phyloP scores from a whole-genome alignment of 2,113 vertebrate species.

The Loxodonta africana region DNA sequence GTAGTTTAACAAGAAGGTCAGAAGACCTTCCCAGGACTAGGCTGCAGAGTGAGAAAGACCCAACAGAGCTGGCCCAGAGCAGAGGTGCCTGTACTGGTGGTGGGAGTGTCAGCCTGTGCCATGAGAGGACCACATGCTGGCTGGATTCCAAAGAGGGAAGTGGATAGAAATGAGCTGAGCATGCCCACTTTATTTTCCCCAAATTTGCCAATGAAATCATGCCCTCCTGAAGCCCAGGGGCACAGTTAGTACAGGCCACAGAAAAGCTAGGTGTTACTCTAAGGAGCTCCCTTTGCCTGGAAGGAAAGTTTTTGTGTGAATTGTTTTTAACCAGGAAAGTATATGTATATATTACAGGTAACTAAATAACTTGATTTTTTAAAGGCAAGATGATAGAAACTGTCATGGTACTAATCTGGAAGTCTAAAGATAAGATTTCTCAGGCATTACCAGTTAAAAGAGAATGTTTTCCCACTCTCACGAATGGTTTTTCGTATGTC shows the following conservation, averaged over 20 bases:
- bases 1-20: not conserved
- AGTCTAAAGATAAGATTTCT: not conserved
- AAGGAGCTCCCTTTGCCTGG: not conserved
- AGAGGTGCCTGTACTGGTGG: not conserved
- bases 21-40: not conserved
- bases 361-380: conserved; percentile 7
- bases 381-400: not conserved
- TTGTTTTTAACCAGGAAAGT: conserved; percentile 25
- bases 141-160: not conserved
- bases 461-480: not conserved
- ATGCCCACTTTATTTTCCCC: not conserved
- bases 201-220: conserved; percentile 10
- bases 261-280: not conserved
- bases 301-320: not conserved
- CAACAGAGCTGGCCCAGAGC: not conserved
- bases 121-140: not conserved
- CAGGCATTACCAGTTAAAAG: not conserved
- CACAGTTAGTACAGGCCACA: not conserved
- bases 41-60: not conserved
- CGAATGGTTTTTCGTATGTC: not conserved
- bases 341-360: not conserved
- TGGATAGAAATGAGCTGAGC: not conserved
- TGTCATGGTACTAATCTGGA: not conserved
- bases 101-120: not conserved
- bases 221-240: not conserved